Base-by-base conservation (phyloP, 2,888 invertebrate species). In the Latheticus oryzae region DNA sequence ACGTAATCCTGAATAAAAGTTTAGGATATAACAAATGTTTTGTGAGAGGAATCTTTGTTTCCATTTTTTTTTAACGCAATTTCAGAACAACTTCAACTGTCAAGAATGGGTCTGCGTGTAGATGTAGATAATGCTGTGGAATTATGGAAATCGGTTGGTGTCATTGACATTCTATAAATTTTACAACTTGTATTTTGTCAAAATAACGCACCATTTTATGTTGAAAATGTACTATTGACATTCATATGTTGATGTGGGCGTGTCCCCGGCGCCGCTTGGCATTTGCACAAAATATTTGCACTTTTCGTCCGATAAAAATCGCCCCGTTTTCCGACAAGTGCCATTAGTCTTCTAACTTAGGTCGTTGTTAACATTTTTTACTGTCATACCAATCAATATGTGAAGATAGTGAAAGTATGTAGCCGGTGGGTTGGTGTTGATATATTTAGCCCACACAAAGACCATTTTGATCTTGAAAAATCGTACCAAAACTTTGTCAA, bases 321-420 rank as follows among this genome's bases (percentile, higher is more conserved):
- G 40, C 40, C 21, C 40, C 15, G 40, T 40, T 40, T 40, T 40
- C 40, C 40, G 40, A 8, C 43, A 43, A 30, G 30, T 33, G 33
- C 35, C 55, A 55, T 55, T 55, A 55, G 40, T 55, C 45, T 53
- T 53, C 19, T 5, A 26, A 11, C 16, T 40, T 26, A 19, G 28
- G 21, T 9, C 13, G 54, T 45, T 37, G 55, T 48, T 32, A 48
- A 48, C 55, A 55, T 48, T 55, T 55, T 55, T 55, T 24, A 48
- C 30, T 55, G 55, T 55, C 55, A 55, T 21, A 48, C 37, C 45
- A 54, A 54, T 54, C 54, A 54, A 54, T 54, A 38, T 26, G 7
- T 8, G 21, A 17, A 43, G 55, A 56, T 50, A 56, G 48, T 35
- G 56, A 56, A 56, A 56, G 55, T 42, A 30, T 42, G 42, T 11